These are phyloP conservation scores for Andrena dorsata DNA, from an alignment of 2,888 invertebrate species.

Conservation along the genomic window DNA sequence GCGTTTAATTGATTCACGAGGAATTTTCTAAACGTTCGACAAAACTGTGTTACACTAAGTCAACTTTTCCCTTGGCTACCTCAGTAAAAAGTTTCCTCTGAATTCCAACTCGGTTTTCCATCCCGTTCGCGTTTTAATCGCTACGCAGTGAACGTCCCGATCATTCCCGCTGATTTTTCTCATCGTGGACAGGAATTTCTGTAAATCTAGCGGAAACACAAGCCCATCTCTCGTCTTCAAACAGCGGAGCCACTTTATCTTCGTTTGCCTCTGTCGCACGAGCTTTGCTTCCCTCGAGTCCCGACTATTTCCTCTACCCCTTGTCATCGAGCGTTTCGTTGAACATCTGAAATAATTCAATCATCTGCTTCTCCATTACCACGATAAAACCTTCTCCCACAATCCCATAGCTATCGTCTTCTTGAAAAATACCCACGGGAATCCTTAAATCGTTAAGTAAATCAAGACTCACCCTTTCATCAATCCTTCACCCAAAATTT, in stretches of 20 bases:
- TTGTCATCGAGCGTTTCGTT: constrained; percentile 1
- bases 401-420: neutral
- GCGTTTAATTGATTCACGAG: too few species aligned
- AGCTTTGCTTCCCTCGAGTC: neutral
- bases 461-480: neutral
- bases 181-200: neutral
- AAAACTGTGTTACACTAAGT: neutral
- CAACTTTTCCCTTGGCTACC: neutral
- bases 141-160: neutral
- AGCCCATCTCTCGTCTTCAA: neutral
- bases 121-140: neutral
- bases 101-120: neutral
- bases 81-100: neutral
- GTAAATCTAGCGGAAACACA: neutral
- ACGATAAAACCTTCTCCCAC: neutral
- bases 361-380: neutral
- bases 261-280: neutral
- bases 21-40: too few species aligned
- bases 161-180: neutral
- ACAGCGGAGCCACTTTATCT: constrained; percentile 4
- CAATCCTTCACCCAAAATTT: neutral
- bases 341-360: neutral
- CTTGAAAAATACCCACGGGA: too few species aligned
- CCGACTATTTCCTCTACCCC: constrained; percentile 1
- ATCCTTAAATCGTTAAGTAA: too few species aligned